phyloP scores from a whole-genome alignment of 2,888 invertebrate genomes.

The Apeira syringaria region DNA sequence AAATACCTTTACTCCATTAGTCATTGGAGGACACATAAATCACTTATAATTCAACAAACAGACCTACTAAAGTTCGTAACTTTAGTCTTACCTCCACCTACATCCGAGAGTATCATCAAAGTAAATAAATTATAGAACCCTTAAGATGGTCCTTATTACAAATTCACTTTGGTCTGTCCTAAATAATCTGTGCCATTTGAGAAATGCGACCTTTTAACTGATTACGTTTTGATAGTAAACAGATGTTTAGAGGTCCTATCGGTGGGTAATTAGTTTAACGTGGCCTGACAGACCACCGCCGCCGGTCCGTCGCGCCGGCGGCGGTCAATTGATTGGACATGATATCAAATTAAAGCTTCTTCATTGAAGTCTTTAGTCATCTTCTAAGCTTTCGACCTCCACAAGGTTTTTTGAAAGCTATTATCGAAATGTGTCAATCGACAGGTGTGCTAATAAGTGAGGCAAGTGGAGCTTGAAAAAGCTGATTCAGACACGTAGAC shows the following conservation, averaged over 20 bases:
- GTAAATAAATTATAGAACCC: constrained; percentile 64
- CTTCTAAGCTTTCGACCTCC: no score
- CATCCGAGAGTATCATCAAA: constrained; percentile 44
- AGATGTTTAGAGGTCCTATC: constrained; percentile 58
- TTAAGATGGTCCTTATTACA: constrained; percentile 64
- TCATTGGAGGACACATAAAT: constrained; percentile 20
- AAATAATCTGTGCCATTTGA: constrained; percentile 65
- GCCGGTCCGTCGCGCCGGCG: constrained; percentile 25
- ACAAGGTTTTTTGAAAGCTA: no score
- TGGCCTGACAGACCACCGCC: constrained; percentile 58
- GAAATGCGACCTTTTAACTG: constrained; percentile 52
- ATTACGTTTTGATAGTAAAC: constrained; percentile 69
- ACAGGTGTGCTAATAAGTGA: no score
- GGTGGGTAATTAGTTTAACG: constrained; percentile 58
- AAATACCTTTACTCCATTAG: constrained; percentile 17
- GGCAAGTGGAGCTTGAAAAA: no score
- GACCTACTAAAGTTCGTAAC: constrained; percentile 38
- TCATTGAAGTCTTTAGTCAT: no score
- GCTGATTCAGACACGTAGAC: no score
- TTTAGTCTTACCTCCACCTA: constrained; percentile 30
- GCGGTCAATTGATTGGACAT: constrained; percentile 62
- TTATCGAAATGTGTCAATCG: no score
- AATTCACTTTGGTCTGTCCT: constrained; percentile 66
- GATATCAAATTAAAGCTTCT: constrained; percentile 26
- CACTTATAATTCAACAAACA: constrained; percentile 31